Evolutionary conservation across 64 coral and sea anemone species (phyloP), one percentile per base, ranked within the genome.

Genomic region (Cladopsammia gracilis): DNA sequence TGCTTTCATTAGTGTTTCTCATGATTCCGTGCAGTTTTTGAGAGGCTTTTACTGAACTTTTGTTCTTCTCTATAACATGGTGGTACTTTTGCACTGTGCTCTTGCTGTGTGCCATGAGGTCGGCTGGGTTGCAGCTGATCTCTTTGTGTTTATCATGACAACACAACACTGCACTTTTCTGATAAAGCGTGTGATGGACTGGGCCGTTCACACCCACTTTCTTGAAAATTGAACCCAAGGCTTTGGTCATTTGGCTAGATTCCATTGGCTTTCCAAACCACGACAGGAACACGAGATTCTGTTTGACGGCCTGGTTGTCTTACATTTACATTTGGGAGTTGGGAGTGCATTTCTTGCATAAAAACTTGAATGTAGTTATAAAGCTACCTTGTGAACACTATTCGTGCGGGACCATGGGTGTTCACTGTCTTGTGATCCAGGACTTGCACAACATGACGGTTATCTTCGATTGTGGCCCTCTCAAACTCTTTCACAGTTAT

Each of bases 291-390:
- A 34, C 34, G 2, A 34, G 2, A 34, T 34, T 34, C 34, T 34
- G 34, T 34, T 34, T 34, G 34, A 95, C 54, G 34, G 49, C 13
- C 45, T 13, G 13, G 23, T 88, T 82, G 11, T 58, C 71, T 58
- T 7, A 5, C 47, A 49, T 20, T 48, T 15, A 92, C 57, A 43
- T 58, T 26, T 10, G 76, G 65, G 20, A 88, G 26, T 23, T 56
- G 24, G 48, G 68, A 58, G 65, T 77, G 77, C 25, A 96, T 22
- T 45, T 77, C 66, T 10, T 87, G 12, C 49, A 76, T 24, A 73
- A 82, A 96, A 67, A 96, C 88, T 18, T 79, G 76, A 23, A 96
- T 24, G 89, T 86, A 96, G 45, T 68, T 87, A 58, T 96, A 69
- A 10, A 92, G 62, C 60, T 75, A 82, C 10, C 23, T 85, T 20